A percentile compares a stretch with the other conserved stretches of the same genome.
phyloP scores from a whole-genome alignment of 2,113 vertebrate genomes.

The Otocyon megalotis region DNA sequence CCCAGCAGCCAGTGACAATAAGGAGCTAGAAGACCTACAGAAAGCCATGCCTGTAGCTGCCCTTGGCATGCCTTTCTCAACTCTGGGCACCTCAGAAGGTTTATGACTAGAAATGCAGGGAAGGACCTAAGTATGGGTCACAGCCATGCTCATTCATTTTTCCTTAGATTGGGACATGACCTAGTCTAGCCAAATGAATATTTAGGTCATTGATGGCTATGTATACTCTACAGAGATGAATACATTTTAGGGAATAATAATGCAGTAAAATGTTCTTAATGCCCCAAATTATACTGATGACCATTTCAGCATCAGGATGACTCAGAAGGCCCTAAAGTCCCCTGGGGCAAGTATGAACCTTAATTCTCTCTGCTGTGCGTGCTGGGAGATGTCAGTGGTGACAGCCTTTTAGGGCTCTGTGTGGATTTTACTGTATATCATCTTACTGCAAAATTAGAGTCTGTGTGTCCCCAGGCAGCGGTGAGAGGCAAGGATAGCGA shows the following conservation, averaged over 20 bases:
- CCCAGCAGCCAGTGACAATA: rapidly evolving
- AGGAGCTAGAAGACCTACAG: rapidly evolving
- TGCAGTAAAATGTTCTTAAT: background rate
- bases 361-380: background rate
- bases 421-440: background rate
- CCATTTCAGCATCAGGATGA: background rate
- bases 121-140: background rate
- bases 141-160: background rate
- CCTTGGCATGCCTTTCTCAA: background rate
- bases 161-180: background rate
- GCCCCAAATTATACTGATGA: background rate
- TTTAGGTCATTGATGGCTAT: background rate
- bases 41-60: background rate
- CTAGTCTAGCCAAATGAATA: background rate
- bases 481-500: rapidly evolving
- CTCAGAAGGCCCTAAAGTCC: background rate
- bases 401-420: background rate
- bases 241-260: too few relatives aligned
- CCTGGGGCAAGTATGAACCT: background rate
- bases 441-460: background rate
- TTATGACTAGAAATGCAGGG: background rate
- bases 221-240: background rate
- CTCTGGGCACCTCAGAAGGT: background rate
- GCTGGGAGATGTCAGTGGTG: rapidly evolving
- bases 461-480: rapidly evolving